A percentile compares a stretch with the other conserved stretches of the same genome.
Evolutionary conservation across 2,888 invertebrate species (phyloP).

Genomic region (Noctua pronuba): DNA sequence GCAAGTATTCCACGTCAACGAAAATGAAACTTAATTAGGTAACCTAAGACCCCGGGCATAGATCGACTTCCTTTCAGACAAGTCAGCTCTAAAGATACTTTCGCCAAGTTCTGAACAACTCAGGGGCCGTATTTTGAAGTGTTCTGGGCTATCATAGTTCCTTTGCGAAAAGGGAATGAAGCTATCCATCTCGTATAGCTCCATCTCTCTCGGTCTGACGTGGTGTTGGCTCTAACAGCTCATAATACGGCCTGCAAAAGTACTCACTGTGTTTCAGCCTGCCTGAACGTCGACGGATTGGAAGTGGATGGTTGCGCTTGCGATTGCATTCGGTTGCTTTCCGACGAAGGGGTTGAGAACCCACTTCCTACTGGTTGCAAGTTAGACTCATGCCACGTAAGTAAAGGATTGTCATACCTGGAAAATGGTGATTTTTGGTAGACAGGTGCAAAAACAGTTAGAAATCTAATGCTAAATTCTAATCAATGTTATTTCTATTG

Average conservation of each 20-base stretch:
- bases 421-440: conserved; percentile 59
- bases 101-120: background rate
- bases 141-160: background rate
- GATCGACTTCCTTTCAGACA: background rate
- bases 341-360: conserved; percentile 47
- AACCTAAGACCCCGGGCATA: background rate
- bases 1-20: background rate
- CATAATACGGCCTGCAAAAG: conserved; percentile 20
- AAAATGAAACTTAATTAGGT: background rate
- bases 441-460: conserved; percentile 50
- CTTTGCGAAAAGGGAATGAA: background rate
- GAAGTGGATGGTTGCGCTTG: conserved; percentile 13
- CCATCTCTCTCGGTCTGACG: background rate
- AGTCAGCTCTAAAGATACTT: conserved; percentile 23
- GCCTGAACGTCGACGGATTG: conserved; percentile 70
- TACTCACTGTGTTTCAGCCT: conserved; percentile 83
- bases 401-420: conserved; percentile 78
- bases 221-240: conserved; percentile 18
- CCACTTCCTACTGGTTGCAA: conserved; percentile 73
- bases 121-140: conserved; percentile 32
- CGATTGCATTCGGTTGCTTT: conserved; percentile 28
- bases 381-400: conserved; percentile 83
- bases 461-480: conserved; percentile 34
- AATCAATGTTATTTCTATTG: conserved; percentile 32
- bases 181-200: background rate